Evolutionary conservation across 1,140 invertebrate species (phyloP).

Genomic region (Batillaria attramentaria): DNA sequence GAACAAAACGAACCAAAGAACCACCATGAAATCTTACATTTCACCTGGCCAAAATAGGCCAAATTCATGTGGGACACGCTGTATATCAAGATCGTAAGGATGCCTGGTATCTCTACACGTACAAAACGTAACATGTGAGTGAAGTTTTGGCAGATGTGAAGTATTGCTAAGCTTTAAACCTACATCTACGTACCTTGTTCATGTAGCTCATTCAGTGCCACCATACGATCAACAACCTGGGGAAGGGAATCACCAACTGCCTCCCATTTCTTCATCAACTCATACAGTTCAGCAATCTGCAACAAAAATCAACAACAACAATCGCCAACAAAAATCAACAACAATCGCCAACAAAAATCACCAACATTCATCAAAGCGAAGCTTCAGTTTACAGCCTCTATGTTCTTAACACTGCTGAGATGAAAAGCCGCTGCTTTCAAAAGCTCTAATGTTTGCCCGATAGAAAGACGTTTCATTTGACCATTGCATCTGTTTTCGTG

Average conservation of each 20-base stretch:
- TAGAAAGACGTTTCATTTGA: no score
- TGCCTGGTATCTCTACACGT: not conserved
- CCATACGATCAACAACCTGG: conserved; percentile 86
- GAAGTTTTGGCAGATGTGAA: not conserved
- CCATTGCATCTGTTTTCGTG: no score
- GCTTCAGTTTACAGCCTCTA: no score
- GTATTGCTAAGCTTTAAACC: not conserved
- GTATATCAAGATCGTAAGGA: not conserved
- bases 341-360: no score
- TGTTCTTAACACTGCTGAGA: no score
- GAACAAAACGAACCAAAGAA: no score
- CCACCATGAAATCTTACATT: no score
- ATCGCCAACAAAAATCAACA: no score
- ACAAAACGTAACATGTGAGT: not conserved
- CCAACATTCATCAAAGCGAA: no score
- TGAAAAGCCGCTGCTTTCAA: no score
- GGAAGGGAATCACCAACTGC: conserved; percentile 83
- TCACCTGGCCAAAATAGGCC: not conserved
- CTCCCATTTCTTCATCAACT: conserved; percentile 88
- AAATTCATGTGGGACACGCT: not conserved
- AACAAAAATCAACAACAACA: no score
- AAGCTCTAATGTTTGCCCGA: no score
- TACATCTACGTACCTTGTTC: conserved; percentile 80
- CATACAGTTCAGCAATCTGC: conserved; percentile 87
- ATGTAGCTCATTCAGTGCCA: conserved; percentile 87